These are phyloP conservation scores for Lasius fuliginosus DNA, from an alignment of 2,888 invertebrate species.

Conservation along the genomic window DNA sequence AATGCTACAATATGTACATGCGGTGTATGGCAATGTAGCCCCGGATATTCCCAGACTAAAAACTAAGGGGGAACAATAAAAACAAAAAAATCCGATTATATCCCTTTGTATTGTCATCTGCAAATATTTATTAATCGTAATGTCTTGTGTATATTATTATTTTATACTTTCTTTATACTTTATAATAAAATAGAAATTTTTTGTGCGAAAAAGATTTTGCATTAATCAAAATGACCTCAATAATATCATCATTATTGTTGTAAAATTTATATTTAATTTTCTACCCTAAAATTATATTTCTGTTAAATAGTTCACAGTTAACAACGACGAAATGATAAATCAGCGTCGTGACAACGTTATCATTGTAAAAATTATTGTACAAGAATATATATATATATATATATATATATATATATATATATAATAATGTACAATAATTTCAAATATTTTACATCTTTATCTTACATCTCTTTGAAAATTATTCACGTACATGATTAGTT, in stretches of 20 bases:
- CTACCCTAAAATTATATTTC: background rate
- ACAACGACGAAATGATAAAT: background rate
- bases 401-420: too few species aligned
- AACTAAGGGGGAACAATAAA: slow-evolving; percentile 3
- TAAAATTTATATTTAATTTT: background rate
- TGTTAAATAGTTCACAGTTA: background rate
- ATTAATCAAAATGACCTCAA: background rate
- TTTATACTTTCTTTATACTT: background rate
- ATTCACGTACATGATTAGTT: background rate
- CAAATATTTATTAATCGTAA: background rate
- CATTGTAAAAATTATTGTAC: background rate
- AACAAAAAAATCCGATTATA: slow-evolving; percentile 21
- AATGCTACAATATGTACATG: slow-evolving; percentile 14
- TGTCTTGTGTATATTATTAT: background rate
- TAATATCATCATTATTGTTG: background rate
- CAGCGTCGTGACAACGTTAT: background rate
- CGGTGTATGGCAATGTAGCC: background rate
- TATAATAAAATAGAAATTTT: background rate
- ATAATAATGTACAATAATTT: slow-evolving; percentile 4
- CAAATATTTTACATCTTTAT: background rate
- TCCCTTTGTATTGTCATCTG: background rate
- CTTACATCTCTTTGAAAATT: background rate
- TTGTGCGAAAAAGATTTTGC: background rate
- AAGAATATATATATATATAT: background rate
- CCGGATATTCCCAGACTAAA: slow-evolving; percentile 6